Evolutionary conservation across 1,140 invertebrate species (phyloP).

Genomic region (Scylla paramamosain): DNA sequence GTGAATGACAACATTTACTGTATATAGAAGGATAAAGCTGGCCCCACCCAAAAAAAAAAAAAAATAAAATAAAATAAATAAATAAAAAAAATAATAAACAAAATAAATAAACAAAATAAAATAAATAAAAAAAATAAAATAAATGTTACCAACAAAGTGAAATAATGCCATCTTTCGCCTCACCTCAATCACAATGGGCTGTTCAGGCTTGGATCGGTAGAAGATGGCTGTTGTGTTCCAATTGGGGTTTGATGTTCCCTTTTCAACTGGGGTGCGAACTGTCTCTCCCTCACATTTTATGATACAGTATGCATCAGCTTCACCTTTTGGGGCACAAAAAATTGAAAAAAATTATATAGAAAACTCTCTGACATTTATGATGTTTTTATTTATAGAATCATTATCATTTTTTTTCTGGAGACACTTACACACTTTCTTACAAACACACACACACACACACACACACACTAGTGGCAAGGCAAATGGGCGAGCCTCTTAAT

Average conservation of each 20-base stretch:
- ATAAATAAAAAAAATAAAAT: no score
- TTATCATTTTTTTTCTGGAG: neutral
- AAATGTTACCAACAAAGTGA: neutral
- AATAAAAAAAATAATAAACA: no score
- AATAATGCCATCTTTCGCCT: neutral
- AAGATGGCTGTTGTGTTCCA: slow-evolving; percentile 83
- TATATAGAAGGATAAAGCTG: no score
- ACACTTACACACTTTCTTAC: no score
- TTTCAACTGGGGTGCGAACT: slow-evolving; percentile 80
- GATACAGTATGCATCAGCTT: slow-evolving; percentile 83
- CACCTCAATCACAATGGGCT: slow-evolving; percentile 80
- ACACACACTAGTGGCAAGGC: no score
- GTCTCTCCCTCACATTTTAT: slow-evolving; percentile 83
- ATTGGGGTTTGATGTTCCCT: slow-evolving; percentile 81
- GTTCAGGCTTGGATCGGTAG: slow-evolving; percentile 81
- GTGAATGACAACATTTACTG: no score
- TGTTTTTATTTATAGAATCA: neutral
- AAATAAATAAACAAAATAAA: no score
- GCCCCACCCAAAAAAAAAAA: no score
- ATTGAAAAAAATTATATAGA: slow-evolving; percentile 25
- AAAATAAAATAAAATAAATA: no score
- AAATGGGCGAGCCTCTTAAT: no score
- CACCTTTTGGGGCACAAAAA: slow-evolving; percentile 76
- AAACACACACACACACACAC: no score
- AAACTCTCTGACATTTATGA: neutral